Evolutionary conservation across 2,797 vertebrate species (phyloP).

Genomic region (Hoplostethus atlanticus): DNA sequence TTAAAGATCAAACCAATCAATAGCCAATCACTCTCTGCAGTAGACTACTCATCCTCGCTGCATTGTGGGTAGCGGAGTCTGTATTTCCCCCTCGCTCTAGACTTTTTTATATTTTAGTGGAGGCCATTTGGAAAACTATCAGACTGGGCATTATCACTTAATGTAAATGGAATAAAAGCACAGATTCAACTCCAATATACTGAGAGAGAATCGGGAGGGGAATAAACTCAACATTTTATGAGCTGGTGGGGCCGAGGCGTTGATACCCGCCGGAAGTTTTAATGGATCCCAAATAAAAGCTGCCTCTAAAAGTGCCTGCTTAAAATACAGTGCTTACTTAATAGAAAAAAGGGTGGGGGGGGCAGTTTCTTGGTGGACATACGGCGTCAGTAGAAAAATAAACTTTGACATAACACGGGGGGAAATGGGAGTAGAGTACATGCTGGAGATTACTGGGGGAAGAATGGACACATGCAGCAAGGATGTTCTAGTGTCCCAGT

Average conservation of each 20-base stretch:
- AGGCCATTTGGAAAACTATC: slow-evolving; percentile 34
- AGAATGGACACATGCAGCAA: neutral
- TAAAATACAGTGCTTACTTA: slow-evolving; percentile 28
- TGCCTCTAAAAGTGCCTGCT: slow-evolving; percentile 18
- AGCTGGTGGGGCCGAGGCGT: slow-evolving; percentile 18
- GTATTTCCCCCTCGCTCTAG: neutral
- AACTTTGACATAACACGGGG: slow-evolving; percentile 4
- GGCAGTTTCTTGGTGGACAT: slow-evolving; percentile 8
- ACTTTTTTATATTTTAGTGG: slow-evolving; percentile 33
- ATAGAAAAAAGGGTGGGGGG: slow-evolving; percentile 19
- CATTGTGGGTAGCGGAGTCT: slow-evolving; percentile 24
- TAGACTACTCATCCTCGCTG: slow-evolving; percentile 16
- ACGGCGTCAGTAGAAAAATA: slow-evolving; percentile 15
- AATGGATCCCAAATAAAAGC: slow-evolving; percentile 55
- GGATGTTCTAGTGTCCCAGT: too few species aligned
- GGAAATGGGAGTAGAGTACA: neutral
- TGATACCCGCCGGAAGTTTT: slow-evolving; percentile 44
- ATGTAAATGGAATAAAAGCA: slow-evolving; percentile 37
- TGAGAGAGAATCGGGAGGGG: slow-evolving; percentile 28
- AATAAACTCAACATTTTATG: slow-evolving; percentile 34
- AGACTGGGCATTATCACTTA: slow-evolving; percentile 40
- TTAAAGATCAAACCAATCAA: slow-evolving; percentile 69
- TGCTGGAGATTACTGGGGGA: slow-evolving; percentile 6
- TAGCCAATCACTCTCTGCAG: slow-evolving; percentile 27
- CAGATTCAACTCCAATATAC: slow-evolving; percentile 20